These are phyloP conservation scores for Lycocerus yunnanus DNA, from an alignment of 2,888 invertebrate species.

Conservation along the genomic window DNA sequence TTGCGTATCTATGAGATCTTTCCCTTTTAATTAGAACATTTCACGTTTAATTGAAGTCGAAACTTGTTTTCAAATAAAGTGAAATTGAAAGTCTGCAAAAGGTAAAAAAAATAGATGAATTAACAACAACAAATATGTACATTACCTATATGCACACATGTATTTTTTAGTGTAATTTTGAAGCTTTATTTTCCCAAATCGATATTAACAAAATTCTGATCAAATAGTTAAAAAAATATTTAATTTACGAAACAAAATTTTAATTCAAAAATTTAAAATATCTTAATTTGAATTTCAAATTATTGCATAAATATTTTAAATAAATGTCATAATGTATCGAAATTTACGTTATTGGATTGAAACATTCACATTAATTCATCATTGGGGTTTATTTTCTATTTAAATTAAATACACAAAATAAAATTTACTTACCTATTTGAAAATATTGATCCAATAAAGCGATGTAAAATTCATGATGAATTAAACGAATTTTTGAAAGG, in stretches of 20 bases:
- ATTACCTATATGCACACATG: too few relatives aligned
- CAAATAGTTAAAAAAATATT: background rate
- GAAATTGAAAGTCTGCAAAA: background rate
- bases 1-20: background rate
- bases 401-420: background rate
- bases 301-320: background rate
- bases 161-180: background rate
- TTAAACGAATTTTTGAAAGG: constrained; percentile 3
- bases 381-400: background rate
- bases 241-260: background rate
- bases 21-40: background rate
- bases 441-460: constrained; percentile 34
- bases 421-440: constrained; percentile 33
- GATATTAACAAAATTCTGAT: background rate
- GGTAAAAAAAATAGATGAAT: background rate
- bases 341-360: background rate
- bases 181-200: background rate
- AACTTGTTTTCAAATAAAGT: background rate
- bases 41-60: background rate
- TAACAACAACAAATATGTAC: background rate
- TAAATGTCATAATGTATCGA: background rate
- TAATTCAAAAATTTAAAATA: background rate
- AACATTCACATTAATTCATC: background rate
- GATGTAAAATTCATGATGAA: constrained; percentile 24
- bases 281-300: background rate